Evolutionary conservation across 2,797 vertebrate genomes (phyloP), one percentile per base, ranked within the genome.

Genomic region (Echiichthys vipera): DNA sequence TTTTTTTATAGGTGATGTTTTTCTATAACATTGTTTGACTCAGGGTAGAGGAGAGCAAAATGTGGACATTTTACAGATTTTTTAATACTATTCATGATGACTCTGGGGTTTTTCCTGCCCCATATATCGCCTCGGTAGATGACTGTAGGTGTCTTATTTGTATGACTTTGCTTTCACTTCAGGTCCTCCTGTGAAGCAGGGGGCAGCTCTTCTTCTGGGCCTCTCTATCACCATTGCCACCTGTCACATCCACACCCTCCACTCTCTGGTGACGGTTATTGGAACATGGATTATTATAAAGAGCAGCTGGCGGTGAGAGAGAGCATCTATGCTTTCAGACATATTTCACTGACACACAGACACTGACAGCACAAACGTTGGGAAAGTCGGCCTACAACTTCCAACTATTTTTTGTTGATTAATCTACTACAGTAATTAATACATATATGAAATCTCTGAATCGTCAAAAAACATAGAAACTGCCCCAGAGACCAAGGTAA

Each of bases 201-300:
- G 90, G 57, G 93, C 93, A 11, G 93, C 95, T 5, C 91, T 97
- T 7, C 90, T 95, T 1, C 81, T 96, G 30, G 97, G 97, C 55
- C 89, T 97, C 42, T 88, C 86, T 18, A 77, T 97, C 49, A 94
- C 91, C 5, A 76, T 97, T 39, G 85, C 91, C 47, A 96, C 96
- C 39, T 97, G 96, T 67, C 88, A 95, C 25, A 87, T 97, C 58
- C 96, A 97, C 86, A 89, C 92, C 10, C 85, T 98, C 45, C 97
- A 98, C 84, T 98, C 97, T 1, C 76, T 97, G 46, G 68, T 95
- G 84, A 97, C 96, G 0, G 90, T 97, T 75, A 87, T 97, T 7
- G 96, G 96, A 85, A 96, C 96, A 75, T 97, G 96, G 96, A 81
- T 95, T n/a, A 96, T 97, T 65, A 93, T 97, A 76, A 95, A 94